Base-by-base conservation (phyloP, 2,888 invertebrate genomes). In the Rotaria sp. region DNA sequence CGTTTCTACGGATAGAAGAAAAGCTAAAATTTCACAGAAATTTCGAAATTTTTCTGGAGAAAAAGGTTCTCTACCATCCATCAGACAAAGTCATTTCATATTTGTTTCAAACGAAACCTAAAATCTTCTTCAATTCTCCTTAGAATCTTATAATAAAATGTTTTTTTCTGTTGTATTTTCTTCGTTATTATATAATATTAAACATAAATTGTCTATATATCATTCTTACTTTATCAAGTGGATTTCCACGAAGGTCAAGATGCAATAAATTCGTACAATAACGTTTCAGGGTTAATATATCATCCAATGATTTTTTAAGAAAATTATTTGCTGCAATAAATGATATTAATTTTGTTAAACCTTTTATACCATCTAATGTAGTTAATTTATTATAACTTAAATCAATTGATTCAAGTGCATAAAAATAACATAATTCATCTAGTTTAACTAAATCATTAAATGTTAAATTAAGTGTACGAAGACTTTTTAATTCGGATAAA, bases 301-400 rank as follows among this genome's bases (percentile, higher is more conserved):
- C 90, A 45, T 90, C 90, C 75, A 90, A 88, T 0, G 90, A 89
- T 87, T 90, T 89, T 24, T 88, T 87, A 48, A 91, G 88, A 80
- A 88, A 88, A 88, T 91, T 91, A 90, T 90, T 91, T 85, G 90
- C 90, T 30, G 91, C 85, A 87, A 90, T 90, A 86, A 91, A 86
- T 84, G 89, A 88, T 75, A 88, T 88, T 85, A 91, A 87, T 75
- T 89, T 89, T 26, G 87, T 86, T 89, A 91, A 87, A 84, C 89
- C 88, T 90, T 55, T 38, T 1, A 55, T 85, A 84, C 90, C 90
- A 85, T 91, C 90, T 52, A 91, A 88, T n/a, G 90, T 89, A n/a
- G 87, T 84, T 45, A 91, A 89, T 86, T 90, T 90, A 88, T 91
- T 91, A 88, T 90, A 91, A 88, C 90, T 90, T 57, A 90, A 90